These are phyloP conservation scores for Pelochelys cantorii DNA, from an alignment of 2,797 vertebrate genomes.

Conservation along the genomic window DNA sequence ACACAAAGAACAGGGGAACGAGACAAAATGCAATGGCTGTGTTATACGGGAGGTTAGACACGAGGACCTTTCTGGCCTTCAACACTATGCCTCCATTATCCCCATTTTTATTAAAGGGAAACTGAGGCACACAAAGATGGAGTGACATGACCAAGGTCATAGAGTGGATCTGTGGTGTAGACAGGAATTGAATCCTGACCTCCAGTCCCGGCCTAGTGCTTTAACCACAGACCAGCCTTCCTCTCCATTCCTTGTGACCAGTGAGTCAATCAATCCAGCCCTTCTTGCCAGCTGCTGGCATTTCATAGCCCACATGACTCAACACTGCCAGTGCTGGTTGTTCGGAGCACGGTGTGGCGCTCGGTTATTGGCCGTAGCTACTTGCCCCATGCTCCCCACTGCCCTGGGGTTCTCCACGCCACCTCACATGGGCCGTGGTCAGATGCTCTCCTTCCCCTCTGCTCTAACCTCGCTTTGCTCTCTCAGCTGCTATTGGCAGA, in stretches of 20 bases:
- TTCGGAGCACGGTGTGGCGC: not conserved
- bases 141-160: not conserved
- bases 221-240: not conserved
- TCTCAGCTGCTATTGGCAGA: not conserved
- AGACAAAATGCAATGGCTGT: not conserved
- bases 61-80: not conserved
- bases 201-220: not conserved
- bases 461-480: not conserved
- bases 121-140: not conserved
- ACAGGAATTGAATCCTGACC: not conserved
- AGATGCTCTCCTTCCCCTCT: not conserved
- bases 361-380: not conserved
- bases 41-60: too few relatives aligned
- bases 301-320: not conserved
- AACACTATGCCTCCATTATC: fast-evolving
- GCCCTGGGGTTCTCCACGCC: not conserved
- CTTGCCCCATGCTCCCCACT: not conserved
- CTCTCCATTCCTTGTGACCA: not conserved
- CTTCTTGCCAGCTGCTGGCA: not conserved
- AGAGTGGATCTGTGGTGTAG: not conserved
- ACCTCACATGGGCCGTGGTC: not conserved
- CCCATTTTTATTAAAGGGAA: not conserved
- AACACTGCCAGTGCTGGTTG: not conserved
- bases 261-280: not conserved
- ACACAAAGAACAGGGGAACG: not conserved